A percentile compares a stretch with the other conserved stretches of the same genome.
Evolutionary conservation across 1,140 invertebrate species (phyloP).

Genomic region (Papilio polyxenes): DNA sequence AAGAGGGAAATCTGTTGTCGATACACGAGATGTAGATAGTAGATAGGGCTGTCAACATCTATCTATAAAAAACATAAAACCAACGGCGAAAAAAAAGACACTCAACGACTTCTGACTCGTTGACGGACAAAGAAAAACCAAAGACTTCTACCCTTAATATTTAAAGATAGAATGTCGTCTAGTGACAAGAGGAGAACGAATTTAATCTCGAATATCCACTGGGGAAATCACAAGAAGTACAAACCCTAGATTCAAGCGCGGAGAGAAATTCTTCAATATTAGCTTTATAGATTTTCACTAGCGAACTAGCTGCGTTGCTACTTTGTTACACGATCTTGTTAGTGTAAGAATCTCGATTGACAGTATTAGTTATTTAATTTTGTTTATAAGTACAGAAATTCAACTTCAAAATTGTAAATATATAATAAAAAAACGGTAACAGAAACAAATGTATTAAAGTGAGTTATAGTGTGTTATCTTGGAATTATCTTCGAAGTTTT

Average conservation of each 20-base stretch:
- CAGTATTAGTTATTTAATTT: not conserved
- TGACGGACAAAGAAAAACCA: not conserved
- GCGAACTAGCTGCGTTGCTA: not conserved
- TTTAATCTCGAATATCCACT: too few species aligned
- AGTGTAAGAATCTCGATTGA: not conserved
- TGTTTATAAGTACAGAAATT: not conserved
- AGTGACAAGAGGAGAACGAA: too few species aligned
- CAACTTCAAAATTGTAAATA: not conserved
- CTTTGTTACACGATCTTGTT: not conserved
- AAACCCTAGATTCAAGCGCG: not conserved
- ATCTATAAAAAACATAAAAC: not conserved
- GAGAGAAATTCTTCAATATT: slow-evolving; percentile 7
- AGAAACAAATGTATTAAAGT: too few species aligned
- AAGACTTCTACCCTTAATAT: not conserved
- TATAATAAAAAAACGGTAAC: too few species aligned
- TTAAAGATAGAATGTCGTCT: too few species aligned
- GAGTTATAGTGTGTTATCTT: too few species aligned
- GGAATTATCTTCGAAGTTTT: not conserved
- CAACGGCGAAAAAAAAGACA: not conserved
- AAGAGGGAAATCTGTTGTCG: slow-evolving; percentile 7
- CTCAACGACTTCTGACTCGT: not conserved
- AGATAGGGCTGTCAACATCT: not conserved
- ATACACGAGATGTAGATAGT: not conserved
- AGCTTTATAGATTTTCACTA: slow-evolving; percentile 21
- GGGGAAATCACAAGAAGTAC: not conserved